Evolutionary conservation across 2,113 vertebrate species (phyloP), one percentile per base, ranked within the genome.

Genomic region (Murina feae): DNA sequence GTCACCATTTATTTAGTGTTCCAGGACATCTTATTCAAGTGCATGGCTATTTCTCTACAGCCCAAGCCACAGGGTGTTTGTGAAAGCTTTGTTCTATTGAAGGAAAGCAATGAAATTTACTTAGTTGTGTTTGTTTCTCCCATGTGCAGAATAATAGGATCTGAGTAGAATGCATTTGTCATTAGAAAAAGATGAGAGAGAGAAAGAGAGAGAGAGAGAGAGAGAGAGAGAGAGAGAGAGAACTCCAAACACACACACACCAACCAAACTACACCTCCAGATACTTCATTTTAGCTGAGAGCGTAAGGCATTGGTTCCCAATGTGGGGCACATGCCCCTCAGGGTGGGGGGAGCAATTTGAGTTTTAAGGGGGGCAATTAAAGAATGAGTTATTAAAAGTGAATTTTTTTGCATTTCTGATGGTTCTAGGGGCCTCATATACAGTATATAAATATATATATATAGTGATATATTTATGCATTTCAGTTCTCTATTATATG

Each of bases 1-100:
- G 51, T 89, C 30, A 18, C 92, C 72, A 10, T 95, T 96, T 90
- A 51, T 85, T 96, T 75, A 51, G 76, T 81, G 23, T 93, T 5
- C 90, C 9, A 1, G 86, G 84, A 65, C 86, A 80, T 63, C 95
- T 95, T 93, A 75, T 81, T 95, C 69, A 72, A 79, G 87, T 35
- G 7, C 25, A 8, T 32, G 39, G 25, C n/a, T 89, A 4, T 93
- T 90, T 82, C 66, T 94, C 32, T 55, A 12, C 20, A 69, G 28
- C 35, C 80, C 37, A 53, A 58, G 84, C 32, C 83, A 32, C n/a
- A 76, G 47, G 39, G 75, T 55, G 18, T 44, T 55, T 81, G 71
- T 68, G 63, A 72, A 94, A 82, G 88, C 79, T 47, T 58, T 53
- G 55, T 60, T 53, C 47, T 63, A 30, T 14, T 51, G 30, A 47